phyloP scores from a whole-genome alignment of 2,888 invertebrate species.

The Hirtodrosophila trivittata region DNA sequence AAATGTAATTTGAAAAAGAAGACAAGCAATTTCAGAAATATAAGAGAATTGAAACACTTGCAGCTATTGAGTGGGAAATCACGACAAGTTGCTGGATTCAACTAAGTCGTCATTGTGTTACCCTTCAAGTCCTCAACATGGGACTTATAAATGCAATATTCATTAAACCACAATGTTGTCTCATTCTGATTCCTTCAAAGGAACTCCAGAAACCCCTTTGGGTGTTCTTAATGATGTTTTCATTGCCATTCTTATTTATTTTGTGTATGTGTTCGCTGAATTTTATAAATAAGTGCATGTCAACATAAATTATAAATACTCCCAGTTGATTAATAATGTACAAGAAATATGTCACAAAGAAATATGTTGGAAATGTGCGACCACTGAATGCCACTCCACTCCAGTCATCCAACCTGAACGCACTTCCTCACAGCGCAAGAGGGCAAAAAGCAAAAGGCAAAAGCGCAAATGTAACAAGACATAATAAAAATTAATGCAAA shows the following conservation, averaged over 20 bases:
- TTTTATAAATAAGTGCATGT: constrained; percentile 73
- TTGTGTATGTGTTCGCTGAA: constrained; percentile 30
- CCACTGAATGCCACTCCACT: constrained; percentile 4
- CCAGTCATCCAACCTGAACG: constrained; percentile 24
- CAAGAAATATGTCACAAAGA: constrained; percentile 70
- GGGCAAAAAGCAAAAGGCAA: constrained; percentile 10
- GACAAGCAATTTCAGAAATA: constrained; percentile 16
- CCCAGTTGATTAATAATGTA: constrained; percentile 76
- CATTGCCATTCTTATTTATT: constrained; percentile 22
- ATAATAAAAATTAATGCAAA: constrained; percentile 7
- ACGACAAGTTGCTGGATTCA: too few relatives aligned
- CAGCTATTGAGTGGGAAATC: constrained; percentile 17
- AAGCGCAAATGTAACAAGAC: constrained; percentile 22
- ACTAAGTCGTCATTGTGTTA: constrained; percentile 27
- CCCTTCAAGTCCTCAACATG: constrained; percentile 15
- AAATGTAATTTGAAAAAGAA: constrained; percentile 5
- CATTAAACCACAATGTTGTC: constrained; percentile 29
- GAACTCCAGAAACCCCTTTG: constrained; percentile 11
- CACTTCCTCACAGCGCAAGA: constrained; percentile 12
- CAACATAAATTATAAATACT: constrained; percentile 76
- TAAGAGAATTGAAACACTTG: constrained; percentile 26
- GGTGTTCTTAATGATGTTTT: constrained; percentile 42
- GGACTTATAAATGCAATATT: constrained; percentile 57
- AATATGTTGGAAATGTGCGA: constrained; percentile 50
- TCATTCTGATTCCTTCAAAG: background rate